phyloP scores from a whole-genome alignment of 2,888 invertebrate genomes.

The Odontocolon sp. region DNA sequence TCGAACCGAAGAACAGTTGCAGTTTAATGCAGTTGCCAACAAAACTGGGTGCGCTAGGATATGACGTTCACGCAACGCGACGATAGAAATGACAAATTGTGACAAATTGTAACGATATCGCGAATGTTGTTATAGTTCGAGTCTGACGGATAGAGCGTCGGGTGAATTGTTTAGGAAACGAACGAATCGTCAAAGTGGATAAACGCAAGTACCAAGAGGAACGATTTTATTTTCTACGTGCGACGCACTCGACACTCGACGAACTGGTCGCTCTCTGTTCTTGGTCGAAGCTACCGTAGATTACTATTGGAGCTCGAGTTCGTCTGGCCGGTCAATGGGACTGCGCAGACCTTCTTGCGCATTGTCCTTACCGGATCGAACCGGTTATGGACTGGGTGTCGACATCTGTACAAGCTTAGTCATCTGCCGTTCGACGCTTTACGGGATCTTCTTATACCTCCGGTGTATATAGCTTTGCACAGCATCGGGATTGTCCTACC shows the following conservation, averaged over 20 bases:
- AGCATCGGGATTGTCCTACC: no score
- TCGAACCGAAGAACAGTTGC: slow-evolving; percentile 77
- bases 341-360: slow-evolving; percentile 77
- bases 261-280: slow-evolving; percentile 60
- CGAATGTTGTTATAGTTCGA: no score
- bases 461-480: no score
- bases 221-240: slow-evolving; percentile 49
- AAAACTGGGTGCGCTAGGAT: slow-evolving; percentile 29
- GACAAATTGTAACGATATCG: no score
- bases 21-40: slow-evolving; percentile 66
- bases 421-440: no score
- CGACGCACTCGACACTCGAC: slow-evolving; percentile 59
- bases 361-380: slow-evolving; percentile 67
- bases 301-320: slow-evolving; percentile 72
- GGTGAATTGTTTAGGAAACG: slow-evolving; percentile 25
- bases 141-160: not conserved
- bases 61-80: slow-evolving; percentile 27
- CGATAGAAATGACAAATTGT: slow-evolving; percentile 12
- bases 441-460: no score
- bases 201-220: slow-evolving; percentile 13
- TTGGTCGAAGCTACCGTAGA: slow-evolving; percentile 75
- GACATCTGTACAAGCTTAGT: slow-evolving; percentile 72
- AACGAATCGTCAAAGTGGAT: slow-evolving; percentile 10
- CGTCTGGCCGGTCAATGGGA: slow-evolving; percentile 77
- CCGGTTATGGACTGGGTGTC: slow-evolving; percentile 69